Conservation (phyloP, 2,113 vertebrate genomes). For the Centropus unirufus region DNA sequence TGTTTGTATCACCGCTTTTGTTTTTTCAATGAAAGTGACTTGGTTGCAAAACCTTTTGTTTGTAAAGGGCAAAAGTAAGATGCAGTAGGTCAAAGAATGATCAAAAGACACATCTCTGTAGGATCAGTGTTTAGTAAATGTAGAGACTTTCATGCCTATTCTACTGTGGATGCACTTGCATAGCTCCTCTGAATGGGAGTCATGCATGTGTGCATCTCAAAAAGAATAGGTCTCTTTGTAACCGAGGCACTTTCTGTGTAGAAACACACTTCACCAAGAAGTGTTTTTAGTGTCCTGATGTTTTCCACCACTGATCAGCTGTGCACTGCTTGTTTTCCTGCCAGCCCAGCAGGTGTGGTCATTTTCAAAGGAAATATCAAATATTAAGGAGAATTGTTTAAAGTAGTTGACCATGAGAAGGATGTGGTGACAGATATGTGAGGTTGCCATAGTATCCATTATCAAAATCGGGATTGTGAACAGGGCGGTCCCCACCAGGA, state of each 20-base stretch:
- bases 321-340: background rate
- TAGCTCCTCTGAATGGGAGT: conserved; percentile 11
- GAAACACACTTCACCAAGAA: background rate
- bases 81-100: background rate
- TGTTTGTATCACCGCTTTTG: background rate
- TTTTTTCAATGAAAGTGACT: background rate
- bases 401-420: background rate
- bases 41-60: background rate
- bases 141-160: conserved; percentile 11
- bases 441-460: background rate
- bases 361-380: background rate
- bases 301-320: background rate
- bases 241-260: background rate
- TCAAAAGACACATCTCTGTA: background rate
- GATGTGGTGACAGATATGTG: background rate
- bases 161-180: background rate
- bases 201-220: conserved; percentile 1
- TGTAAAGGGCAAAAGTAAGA: conserved; percentile 24
- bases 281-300: background rate
- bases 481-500: background rate
- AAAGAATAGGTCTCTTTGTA: conserved; percentile 23
- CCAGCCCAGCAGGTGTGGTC: background rate
- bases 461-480: conserved; percentile 16
- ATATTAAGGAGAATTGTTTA: background rate
- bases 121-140: background rate